Base-by-base conservation (phyloP, 2,888 invertebrate genomes). In the Elegia similella region DNA sequence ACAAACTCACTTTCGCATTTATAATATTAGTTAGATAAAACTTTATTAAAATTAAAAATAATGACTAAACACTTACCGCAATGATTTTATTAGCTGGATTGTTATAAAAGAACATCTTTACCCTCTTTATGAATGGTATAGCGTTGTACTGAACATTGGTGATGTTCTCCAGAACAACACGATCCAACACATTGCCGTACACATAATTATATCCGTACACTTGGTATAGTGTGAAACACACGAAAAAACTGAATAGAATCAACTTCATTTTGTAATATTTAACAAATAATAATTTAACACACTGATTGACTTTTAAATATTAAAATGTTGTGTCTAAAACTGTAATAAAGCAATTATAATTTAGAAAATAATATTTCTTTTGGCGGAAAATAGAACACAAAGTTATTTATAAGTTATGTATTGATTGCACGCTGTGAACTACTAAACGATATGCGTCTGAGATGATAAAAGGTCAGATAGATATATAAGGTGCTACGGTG, bases 111-210 rank as follows among this genome's bases (percentile, higher is more conserved):
- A 62, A 84, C 1, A 72, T 62, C 10, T 91, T 91, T 0, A 89
- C 86, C 32, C 90, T 69, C 50, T 91, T 91, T 7, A 81, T 67
- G 29, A 89, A 80, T 0, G 82, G 84, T 6, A 77, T 70, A 0
- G 88, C 83, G 47, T 82, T 87, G 56, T 89, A 90, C 47, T 78
- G 66, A 0, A 86, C 59, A 1, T 43, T 23, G 2, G 56, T 53
- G 1, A 34, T 38, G 43, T 58, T 53, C 8, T 32, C 60, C 8
- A 61, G 42, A 3, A 76, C 75, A 1, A 77, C 76, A 13, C 79
- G 60, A 13, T 78, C 66, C 0, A 74, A 69, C 0, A 74, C 64
- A 60, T 82, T 79, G 0, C 82, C 82, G 0, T 73, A 58, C n/a
- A 76, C 67, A 13, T 80, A 64, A 55, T 82, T 77, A 0, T 71